Conservation (phyloP, 2,888 invertebrate genomes). For the Agrochola lychnidis region DNA sequence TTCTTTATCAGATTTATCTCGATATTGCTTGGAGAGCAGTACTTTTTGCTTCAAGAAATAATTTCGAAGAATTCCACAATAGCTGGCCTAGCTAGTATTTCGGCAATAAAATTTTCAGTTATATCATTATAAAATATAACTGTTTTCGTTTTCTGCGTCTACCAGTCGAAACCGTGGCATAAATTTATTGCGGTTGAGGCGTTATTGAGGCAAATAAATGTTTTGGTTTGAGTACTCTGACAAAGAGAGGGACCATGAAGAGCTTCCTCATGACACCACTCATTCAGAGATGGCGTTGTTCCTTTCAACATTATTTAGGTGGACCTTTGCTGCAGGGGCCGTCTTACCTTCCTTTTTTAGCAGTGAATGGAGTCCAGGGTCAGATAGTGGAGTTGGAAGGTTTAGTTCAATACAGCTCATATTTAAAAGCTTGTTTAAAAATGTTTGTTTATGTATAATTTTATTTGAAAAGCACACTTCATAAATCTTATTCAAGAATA, state of each 20-base stretch:
- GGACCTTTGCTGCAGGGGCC: background rate
- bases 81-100: too few relatives aligned
- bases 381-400: background rate
- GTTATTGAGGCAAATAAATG: too few relatives aligned
- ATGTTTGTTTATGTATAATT: background rate
- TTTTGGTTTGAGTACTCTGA: background rate
- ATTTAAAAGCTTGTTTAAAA: background rate
- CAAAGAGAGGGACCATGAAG: background rate
- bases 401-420: background rate
- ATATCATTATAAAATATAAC: too few relatives aligned
- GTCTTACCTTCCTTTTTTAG: background rate
- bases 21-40: too few relatives aligned
- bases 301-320: too few relatives aligned
- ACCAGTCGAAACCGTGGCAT: too few relatives aligned
- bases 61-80: too few relatives aligned
- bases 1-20: too few relatives aligned
- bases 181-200: background rate
- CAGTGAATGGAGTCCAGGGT: background rate
- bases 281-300: background rate
- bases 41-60: too few relatives aligned
- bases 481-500: background rate
- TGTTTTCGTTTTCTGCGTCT: too few relatives aligned
- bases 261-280: background rate
- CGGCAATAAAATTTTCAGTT: too few relatives aligned
- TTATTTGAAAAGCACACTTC: conserved; percentile 8